phyloP scores from a whole-genome alignment of 2,888 invertebrate genomes.

The Blastobasis adustella region DNA sequence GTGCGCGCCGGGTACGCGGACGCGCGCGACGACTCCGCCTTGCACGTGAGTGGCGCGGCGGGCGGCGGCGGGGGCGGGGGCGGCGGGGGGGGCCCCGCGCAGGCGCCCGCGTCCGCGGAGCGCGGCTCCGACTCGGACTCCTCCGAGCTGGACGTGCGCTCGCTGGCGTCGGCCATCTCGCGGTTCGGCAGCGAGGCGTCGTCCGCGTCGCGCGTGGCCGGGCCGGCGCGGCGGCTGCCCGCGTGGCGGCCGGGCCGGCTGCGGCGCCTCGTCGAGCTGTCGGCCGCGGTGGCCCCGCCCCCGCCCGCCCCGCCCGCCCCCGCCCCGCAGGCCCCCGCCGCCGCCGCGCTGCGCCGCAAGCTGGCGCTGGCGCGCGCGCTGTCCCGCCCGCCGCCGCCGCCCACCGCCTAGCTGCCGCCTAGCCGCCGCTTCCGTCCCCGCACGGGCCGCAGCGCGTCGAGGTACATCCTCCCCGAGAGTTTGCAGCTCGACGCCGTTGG shows the following conservation, averaged over 20 bases:
- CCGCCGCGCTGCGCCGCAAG: background rate
- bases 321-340: background rate
- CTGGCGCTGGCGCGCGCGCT: background rate
- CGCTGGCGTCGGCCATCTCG: conserved; percentile 8
- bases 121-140: no score
- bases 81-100: conserved; percentile 10
- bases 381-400: conserved; percentile 1
- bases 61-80: conserved; percentile 8
- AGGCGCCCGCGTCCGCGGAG: conserved; percentile 1
- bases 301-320: conserved; percentile 1
- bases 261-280: background rate
- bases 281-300: conserved; percentile 4
- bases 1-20: conserved; percentile 67
- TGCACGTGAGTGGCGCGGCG: conserved; percentile 37
- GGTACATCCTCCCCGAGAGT: background rate
- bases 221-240: conserved; percentile 27
- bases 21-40: conserved; percentile 32
- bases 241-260: conserved; percentile 25
- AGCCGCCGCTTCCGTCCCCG: background rate
- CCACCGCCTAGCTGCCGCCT: background rate
- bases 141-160: conserved; percentile 7
- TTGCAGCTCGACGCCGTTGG: conserved; percentile 5
- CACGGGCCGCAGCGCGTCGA: no score
- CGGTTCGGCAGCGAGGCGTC: conserved; percentile 30
- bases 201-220: conserved; percentile 39